phyloP scores from a whole-genome alignment of 35 echinoderm and acorn worm species.

The Lytechinus pictus region DNA sequence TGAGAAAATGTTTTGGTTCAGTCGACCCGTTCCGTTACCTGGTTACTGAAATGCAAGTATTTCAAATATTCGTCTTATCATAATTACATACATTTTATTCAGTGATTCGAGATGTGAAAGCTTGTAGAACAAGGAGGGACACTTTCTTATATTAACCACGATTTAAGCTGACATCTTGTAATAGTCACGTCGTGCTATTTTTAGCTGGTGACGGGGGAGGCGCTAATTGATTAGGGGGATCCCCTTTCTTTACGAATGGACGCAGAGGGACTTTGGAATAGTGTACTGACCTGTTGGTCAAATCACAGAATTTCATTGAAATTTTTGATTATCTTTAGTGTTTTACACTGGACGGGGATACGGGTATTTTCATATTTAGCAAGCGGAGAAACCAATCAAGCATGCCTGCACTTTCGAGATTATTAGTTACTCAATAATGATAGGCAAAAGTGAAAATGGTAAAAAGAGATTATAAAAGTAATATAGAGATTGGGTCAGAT shows the following conservation, averaged over 20 bases:
- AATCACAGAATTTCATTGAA: not conserved
- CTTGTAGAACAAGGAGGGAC: not conserved
- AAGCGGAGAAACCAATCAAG: not conserved
- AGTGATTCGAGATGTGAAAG: not conserved
- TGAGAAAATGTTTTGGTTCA: too few relatives aligned
- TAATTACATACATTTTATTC: not conserved
- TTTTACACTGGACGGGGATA: too few relatives aligned
- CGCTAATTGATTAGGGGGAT: conserved; percentile 9
- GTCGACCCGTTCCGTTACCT: too few relatives aligned
- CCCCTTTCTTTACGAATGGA: conserved; percentile 5
- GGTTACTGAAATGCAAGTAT: too few relatives aligned
- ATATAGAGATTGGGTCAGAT: too few relatives aligned
- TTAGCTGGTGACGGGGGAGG: not conserved
- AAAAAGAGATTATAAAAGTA: too few relatives aligned
- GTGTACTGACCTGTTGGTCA: not conserved
- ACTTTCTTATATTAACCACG: not conserved
- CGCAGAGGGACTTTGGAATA: not conserved
- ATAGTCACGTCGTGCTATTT: not conserved
- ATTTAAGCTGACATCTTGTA: not conserved
- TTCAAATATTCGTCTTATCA: too few relatives aligned
- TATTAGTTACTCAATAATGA: too few relatives aligned
- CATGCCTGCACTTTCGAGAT: not conserved
- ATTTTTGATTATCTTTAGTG: too few relatives aligned
- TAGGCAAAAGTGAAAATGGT: too few relatives aligned
- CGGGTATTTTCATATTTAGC: not conserved